phyloP scores from a whole-genome alignment of 2,113 vertebrate species.

The Eolophus roseicapilla region DNA sequence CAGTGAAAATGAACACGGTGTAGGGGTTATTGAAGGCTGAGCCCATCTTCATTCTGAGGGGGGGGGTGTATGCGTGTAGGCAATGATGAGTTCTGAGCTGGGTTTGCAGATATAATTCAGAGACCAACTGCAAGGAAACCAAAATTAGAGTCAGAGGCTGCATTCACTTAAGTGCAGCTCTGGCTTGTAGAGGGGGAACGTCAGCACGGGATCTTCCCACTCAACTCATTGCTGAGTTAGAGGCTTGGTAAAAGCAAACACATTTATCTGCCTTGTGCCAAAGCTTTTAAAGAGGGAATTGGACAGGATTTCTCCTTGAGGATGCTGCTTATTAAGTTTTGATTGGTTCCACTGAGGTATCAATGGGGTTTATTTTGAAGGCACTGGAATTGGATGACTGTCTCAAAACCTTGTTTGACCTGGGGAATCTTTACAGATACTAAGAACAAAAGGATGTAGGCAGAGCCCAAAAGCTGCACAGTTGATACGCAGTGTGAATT shows the following conservation, averaged over 20 bases:
- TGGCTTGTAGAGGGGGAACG: not conserved
- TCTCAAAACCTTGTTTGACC: not conserved
- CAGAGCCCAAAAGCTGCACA: not conserved
- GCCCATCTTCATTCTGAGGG: not conserved
- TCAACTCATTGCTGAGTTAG: not conserved
- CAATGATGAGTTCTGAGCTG: conserved; percentile 22
- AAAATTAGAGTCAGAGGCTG: not conserved
- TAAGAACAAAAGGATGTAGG: not conserved
- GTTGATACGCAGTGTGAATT: not conserved
- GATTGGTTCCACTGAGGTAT: not conserved
- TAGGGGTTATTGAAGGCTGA: conserved; percentile 35
- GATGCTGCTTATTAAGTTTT: not conserved
- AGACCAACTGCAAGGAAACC: not conserved
- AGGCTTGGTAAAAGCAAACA: not conserved
- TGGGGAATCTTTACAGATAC: not conserved
- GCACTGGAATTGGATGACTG: not conserved
- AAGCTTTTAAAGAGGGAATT: not conserved
- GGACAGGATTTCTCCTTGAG: not conserved
- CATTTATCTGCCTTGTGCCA: not conserved
- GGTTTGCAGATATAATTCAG: not conserved
- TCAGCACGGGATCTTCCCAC: not conserved
- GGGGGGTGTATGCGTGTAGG: not conserved
- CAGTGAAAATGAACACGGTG: not conserved
- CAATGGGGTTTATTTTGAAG: not conserved
- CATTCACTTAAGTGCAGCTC: not conserved